Evolutionary conservation across 2,888 invertebrate species (phyloP), one percentile per base, ranked within the genome.

Genomic region (Melinaea marsaeus): DNA sequence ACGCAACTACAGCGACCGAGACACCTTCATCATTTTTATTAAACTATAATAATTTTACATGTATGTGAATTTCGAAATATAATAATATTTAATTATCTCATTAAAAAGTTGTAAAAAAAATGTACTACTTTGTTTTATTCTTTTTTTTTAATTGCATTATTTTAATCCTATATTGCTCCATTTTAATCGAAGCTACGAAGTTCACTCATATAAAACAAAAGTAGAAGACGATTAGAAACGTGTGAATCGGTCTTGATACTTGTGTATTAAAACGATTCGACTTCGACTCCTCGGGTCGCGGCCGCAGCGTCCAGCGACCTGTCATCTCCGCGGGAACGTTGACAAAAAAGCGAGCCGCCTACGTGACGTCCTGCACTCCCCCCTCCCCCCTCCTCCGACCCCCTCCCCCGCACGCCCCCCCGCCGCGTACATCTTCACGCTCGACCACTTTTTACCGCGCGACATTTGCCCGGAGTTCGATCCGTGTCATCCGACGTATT

Each of bases 391-490:
- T 58, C 54, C 22, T n/a, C 48, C 51, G 69, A 58, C 67, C 65
- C 73, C 70, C 69, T 64, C 66, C 69, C 45, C 68, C 64, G 62
- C 71, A 71, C 69, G 63, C 74, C 71, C 72, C 72, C 65, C 72
- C 51, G 32, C 51, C 32, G 22, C 51, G 51, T 51, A 32, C 76
- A 72, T 73, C 76, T 74, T 76, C 76, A 77, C 79, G 82, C 80
- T 80, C 83, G 86, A 90, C 90, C 86, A 88, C 89, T 90, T 90
- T 90, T 90, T 90, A 90, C 85, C 81, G 85, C 87, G 90, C 90
- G 90, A 90, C 90, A 90, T 90, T 90, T 90, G 90, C 90, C 90
- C 90, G 86, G 90, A 90, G 90, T 90, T 90, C 90, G 90, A 89
- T 88, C 90, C 90, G 87, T 90, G 90, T 90, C 90, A 90, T 89